Evolutionary conservation across 2,113 vertebrate genomes (phyloP).

Genomic region (Grallaria varia): DNA sequence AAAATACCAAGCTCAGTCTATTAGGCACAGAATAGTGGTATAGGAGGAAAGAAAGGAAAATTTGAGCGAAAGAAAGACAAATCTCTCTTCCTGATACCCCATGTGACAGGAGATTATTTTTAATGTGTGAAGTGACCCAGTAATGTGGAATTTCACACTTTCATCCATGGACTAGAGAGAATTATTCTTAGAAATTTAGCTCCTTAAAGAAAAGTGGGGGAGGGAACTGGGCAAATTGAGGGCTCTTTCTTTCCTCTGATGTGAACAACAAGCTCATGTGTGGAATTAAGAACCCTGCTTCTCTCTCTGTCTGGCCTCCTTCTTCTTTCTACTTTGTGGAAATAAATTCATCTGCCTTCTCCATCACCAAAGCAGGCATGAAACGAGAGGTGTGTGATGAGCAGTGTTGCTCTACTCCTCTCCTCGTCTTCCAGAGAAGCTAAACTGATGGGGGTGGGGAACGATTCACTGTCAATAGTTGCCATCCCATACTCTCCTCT

Average conservation of each 20-base stretch:
- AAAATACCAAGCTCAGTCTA: neutral
- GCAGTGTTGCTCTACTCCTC: neutral
- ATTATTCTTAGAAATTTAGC: slow-evolving; percentile 36
- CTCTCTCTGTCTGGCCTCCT: neutral
- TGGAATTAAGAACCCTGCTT: neutral
- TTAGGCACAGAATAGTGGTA: neutral
- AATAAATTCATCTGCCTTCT: slow-evolving; percentile 1
- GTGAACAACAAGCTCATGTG: neutral
- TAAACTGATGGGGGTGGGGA: neutral
- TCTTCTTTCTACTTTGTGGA: neutral
- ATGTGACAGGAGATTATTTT: slow-evolving; percentile 30
- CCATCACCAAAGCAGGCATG: neutral
- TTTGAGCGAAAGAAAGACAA: neutral
- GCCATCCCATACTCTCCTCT: neutral
- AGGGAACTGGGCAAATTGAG: neutral
- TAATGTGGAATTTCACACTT: slow-evolving; percentile 34
- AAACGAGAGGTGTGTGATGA: neutral
- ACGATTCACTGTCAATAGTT: neutral
- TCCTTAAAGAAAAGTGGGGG: neutral
- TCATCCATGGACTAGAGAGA: neutral
- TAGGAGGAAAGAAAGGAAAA: slow-evolving; percentile 1
- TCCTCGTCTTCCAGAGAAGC: neutral
- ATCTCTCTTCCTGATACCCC: neutral
- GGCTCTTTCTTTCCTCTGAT: neutral
- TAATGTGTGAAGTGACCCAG: slow-evolving; percentile 29